Evolutionary conservation across 2,113 vertebrate genomes (phyloP), one percentile per base, ranked within the genome.

Genomic region (Poeciliopsis prolifica): DNA sequence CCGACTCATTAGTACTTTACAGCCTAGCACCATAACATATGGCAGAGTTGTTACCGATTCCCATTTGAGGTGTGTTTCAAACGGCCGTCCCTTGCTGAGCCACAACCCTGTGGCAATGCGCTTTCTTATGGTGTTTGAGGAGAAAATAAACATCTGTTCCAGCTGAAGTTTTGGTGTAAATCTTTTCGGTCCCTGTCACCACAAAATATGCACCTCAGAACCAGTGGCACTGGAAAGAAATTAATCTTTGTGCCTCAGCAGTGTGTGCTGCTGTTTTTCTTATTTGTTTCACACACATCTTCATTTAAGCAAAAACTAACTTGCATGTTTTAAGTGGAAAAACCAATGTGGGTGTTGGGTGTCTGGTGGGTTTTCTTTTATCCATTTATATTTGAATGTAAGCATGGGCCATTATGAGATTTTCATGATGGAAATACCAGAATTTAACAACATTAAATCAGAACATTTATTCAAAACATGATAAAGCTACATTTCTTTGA

Each of bases 1-100:
- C 80, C 68, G 68, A 54, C 91, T 92, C 92, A 88, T 94, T 93
- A 93, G 87, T 78, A 79, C 81, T 83, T 90, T 88, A 83, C 86
- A 78, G 72, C 86, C 79, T 72, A 58, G 82, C 11, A n/a, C 81
- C 81, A 78, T 74, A 79, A 88, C 92, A 93, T 93, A 91, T 92
- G 93, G 90, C 87, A 80, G 37, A 29, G 81, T 58, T 85, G 88
- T 82, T 82, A 72, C 82, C 65, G 86, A 80, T 79, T 90, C 85
- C 87, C 88, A 82, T 84, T 85, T 78, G 79, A 88, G 86, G 82
- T 87, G 83, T 74, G 80, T 85, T 92, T 80, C 80, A 88, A 90
- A 88, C 77, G 58, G 33, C 74, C 61, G 79, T 77, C 81, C 71
- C 80, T 87, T 40, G 69, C 86, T 37, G 81, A 87, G 89, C 85